Percentiles rank a stretch among this genome's conserved stretches.
Evolutionary conservation across 2,113 vertebrate species (phyloP).

Genomic region (Microtus montanus): DNA sequence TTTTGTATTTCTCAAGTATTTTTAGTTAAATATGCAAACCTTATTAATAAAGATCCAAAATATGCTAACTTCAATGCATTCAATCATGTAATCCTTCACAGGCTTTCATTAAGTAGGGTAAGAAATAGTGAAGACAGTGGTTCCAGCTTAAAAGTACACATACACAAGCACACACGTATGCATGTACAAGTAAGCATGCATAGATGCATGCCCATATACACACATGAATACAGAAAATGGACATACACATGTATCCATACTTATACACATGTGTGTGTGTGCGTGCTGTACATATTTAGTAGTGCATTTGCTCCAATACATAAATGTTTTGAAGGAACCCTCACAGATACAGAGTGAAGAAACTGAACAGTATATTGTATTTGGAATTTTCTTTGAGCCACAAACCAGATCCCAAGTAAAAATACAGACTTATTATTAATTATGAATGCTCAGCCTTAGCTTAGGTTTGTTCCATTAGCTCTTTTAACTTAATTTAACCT

Average conservation of each 20-base stretch:
- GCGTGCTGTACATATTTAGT: neutral
- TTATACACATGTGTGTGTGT: too few species aligned
- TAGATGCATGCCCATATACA: too few species aligned
- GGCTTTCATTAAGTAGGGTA: neutral
- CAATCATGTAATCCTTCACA: neutral
- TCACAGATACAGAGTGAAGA: neutral
- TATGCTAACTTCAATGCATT: neutral
- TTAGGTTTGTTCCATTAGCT: neutral
- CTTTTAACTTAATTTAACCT: neutral
- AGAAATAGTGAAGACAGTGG: slow-evolving; percentile 23
- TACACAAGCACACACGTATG: too few species aligned
- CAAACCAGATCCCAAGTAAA: neutral
- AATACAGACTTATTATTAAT: neutral
- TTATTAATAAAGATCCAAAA: neutral
- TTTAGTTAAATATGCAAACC: neutral
- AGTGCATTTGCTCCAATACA: neutral
- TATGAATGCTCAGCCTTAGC: neutral
- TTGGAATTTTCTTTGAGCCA: neutral
- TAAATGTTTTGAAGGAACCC: neutral
- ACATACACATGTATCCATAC: too few species aligned
- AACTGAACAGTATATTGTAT: neutral
- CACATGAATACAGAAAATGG: too few species aligned
- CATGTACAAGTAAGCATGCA: too few species aligned
- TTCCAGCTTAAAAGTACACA: neutral
- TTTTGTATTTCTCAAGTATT: neutral